These are phyloP conservation scores for Drosophila differens DNA, from an alignment of 2,888 invertebrate genomes.

Conservation along the genomic window DNA sequence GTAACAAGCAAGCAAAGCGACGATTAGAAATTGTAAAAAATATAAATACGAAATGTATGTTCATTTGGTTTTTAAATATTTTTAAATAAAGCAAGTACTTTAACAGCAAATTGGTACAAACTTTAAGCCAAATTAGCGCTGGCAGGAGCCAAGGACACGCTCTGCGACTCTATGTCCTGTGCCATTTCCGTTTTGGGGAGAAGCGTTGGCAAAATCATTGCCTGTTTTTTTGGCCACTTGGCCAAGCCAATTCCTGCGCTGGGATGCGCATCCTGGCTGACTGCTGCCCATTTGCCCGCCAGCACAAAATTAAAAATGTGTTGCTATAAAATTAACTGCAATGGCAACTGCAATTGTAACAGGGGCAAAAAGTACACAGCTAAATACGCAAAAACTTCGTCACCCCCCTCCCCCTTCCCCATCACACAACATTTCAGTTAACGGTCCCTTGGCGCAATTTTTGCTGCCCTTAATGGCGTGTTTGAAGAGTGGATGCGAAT, in stretches of 20 bases:
- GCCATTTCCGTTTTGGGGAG: conserved; percentile 38
- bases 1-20: neutral
- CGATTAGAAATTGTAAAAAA: neutral
- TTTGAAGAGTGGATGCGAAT: conserved; percentile 5
- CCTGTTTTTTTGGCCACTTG: conserved; percentile 13
- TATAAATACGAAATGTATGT: conserved; percentile 22
- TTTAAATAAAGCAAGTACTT: neutral
- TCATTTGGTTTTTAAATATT: neutral
- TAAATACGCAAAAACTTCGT: conserved; percentile 21
- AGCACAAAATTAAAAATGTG: conserved; percentile 61
- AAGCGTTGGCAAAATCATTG: conserved; percentile 11
- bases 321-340: conserved; percentile 68
- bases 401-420: too few relatives aligned
- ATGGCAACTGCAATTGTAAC: conserved; percentile 37
- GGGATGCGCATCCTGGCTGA: conserved; percentile 15
- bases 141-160: conserved; percentile 2
- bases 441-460: conserved; percentile 18
- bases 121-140: conserved; percentile 27
- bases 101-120: conserved; percentile 1
- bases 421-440: neutral
- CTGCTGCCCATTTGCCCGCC: conserved; percentile 8
- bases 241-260: conserved; percentile 9
- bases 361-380: conserved; percentile 8
- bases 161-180: conserved; percentile 36
- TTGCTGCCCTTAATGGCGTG: conserved; percentile 11